Evolutionary conservation across 1,140 invertebrate genomes (phyloP).

Genomic region (Bombus picipes): DNA sequence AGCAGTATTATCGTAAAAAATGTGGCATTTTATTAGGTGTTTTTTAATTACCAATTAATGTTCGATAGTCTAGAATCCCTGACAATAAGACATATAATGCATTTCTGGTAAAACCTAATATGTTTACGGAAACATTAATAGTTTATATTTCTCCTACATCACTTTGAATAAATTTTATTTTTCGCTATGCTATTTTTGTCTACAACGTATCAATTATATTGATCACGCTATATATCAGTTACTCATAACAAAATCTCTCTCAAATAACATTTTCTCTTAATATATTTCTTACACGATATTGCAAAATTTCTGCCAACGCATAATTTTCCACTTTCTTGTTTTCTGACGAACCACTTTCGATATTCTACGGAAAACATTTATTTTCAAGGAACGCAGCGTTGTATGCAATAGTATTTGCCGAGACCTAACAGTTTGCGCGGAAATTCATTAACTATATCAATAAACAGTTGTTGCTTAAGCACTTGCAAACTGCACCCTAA

Average conservation of each 20-base stretch:
- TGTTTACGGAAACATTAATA: background rate
- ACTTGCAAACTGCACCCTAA: constrained; percentile 39
- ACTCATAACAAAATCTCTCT: too few species aligned
- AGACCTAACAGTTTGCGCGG: background rate
- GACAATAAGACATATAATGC: background rate
- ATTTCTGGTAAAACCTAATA: background rate
- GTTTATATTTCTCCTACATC: background rate
- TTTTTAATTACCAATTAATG: background rate
- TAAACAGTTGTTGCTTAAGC: constrained; percentile 39
- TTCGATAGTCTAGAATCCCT: background rate
- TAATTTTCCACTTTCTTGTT: background rate
- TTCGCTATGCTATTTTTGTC: too few species aligned
- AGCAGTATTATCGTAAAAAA: background rate
- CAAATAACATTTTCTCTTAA: background rate
- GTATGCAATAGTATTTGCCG: background rate
- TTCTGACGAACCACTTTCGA: background rate
- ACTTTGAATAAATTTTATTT: too few species aligned
- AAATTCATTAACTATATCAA: constrained; percentile 46
- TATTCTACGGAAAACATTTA: background rate
- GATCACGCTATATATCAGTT: too few species aligned
- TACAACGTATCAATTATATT: too few species aligned
- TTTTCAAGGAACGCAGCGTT: background rate
- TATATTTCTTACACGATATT: background rate
- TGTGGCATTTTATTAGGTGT: background rate
- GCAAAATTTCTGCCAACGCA: background rate